Conservation (phyloP, 1,140 invertebrate species). For the Drosophila kanapiae region DNA sequence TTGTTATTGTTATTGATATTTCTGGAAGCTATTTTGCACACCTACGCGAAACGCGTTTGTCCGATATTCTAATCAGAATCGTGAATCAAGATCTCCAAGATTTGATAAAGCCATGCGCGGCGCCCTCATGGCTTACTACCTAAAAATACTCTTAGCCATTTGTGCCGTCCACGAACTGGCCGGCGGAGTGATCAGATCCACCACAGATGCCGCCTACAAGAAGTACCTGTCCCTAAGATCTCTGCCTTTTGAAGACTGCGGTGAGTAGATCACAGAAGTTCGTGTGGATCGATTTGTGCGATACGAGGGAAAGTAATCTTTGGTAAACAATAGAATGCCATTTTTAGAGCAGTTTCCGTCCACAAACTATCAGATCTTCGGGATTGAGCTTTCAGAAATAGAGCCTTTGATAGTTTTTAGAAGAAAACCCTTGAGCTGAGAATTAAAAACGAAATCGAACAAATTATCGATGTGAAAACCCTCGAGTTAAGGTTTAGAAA, state of each 20-base stretch:
- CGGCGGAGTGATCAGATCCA: conserved; percentile 32
- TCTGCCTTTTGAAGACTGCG: conserved; percentile 72
- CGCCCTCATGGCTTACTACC: conserved; percentile 55
- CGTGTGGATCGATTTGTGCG: neutral
- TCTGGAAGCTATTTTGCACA: conserved; percentile 28
- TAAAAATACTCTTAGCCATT: conserved; percentile 65
- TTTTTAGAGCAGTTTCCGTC: neutral
- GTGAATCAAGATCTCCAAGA: conserved; percentile 34
- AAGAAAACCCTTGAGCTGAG: neutral
- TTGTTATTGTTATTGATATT: conserved; percentile 62
- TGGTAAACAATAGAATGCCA: neutral
- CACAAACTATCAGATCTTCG: too few relatives aligned
- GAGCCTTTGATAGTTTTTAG: neutral
- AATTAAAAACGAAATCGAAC: too few relatives aligned
- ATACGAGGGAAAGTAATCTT: neutral
- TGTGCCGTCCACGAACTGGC: conserved; percentile 35
- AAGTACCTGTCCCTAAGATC: conserved; percentile 57
- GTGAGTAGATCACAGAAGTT: conserved; percentile 45
- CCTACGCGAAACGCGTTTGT: conserved; percentile 40
- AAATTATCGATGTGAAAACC: too few relatives aligned
- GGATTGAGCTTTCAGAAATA: neutral
- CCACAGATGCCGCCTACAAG: conserved; percentile 58
- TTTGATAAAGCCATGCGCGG: conserved; percentile 68
- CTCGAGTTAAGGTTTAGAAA: too few relatives aligned
- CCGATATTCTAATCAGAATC: conserved; percentile 63